These are phyloP conservation scores for Acrobasis repandana DNA, from an alignment of 2,888 invertebrate species.

Conservation along the genomic window DNA sequence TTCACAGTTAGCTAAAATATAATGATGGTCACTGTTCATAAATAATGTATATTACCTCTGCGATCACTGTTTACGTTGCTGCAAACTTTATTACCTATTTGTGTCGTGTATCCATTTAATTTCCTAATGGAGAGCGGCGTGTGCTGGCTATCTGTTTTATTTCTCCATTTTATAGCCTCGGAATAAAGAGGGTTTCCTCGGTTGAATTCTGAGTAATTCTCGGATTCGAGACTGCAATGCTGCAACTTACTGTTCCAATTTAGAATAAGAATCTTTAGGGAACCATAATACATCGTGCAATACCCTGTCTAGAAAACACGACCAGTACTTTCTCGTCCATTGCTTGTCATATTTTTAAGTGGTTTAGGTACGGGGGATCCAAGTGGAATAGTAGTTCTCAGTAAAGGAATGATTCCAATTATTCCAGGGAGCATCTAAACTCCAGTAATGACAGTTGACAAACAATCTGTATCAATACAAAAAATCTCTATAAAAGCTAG, in stretches of 20 bases:
- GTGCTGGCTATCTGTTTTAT: slow-evolving; percentile 22
- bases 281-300: neutral
- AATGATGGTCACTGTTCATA: neutral
- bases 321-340: neutral
- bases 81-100: slow-evolving; percentile 17
- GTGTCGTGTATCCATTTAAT: slow-evolving; percentile 19
- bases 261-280: neutral
- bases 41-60: slow-evolving; percentile 2
- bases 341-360: neutral
- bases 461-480: too few species aligned
- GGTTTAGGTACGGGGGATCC: too few species aligned
- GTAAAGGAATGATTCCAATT: too few species aligned
- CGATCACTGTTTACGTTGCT: slow-evolving; percentile 2
- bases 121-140: slow-evolving; percentile 21
- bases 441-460: too few species aligned
- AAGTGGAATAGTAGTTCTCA: too few species aligned
- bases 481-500: too few species aligned
- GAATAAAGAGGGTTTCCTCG: slow-evolving; percentile 9
- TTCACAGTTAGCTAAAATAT: neutral
- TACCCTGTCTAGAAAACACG: neutral
- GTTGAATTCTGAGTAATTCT: slow-evolving; percentile 8
- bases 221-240: neutral
- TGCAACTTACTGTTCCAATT: neutral
- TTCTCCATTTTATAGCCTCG: slow-evolving; percentile 13
- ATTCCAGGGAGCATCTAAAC: too few species aligned